phyloP scores from a whole-genome alignment of 2,888 invertebrate species.

The Lithophane ornitopus region DNA sequence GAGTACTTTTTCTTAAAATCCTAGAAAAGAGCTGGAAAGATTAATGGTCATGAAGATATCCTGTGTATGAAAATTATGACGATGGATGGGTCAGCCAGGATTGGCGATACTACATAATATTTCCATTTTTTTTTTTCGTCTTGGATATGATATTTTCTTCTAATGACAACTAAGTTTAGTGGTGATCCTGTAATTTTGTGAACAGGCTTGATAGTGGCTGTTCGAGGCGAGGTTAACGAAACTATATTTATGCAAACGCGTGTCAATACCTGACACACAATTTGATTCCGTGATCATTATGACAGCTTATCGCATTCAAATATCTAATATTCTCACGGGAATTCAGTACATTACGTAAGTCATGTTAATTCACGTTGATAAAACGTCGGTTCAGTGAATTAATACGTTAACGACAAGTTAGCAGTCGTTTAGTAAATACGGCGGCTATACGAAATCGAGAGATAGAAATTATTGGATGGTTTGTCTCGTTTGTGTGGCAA shows the following conservation, averaged over 20 bases:
- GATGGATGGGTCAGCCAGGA: no score
- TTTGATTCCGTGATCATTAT: conserved; percentile 45
- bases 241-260: conserved; percentile 17
- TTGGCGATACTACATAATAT: no score
- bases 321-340: conserved; percentile 54
- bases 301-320: conserved; percentile 55
- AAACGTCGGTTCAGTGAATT: conserved; percentile 43
- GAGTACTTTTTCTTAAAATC: no score
- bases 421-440: conserved; percentile 22
- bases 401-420: conserved; percentile 51
- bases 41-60: no score
- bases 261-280: conserved; percentile 34
- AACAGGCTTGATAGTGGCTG: background rate
- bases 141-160: no score
- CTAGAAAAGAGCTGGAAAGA: no score
- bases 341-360: conserved; percentile 49
- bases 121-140: no score
- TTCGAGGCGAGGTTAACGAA: conserved; percentile 24
- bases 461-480: conserved; percentile 47
- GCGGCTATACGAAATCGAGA: conserved; percentile 45
- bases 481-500: conserved; percentile 44
- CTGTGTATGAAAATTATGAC: no score
- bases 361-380: conserved; percentile 37
- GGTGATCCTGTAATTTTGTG: background rate
- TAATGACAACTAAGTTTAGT: background rate